A percentile compares a stretch with the other conserved stretches of the same genome.
These are phyloP conservation scores for Maccullochella peelii DNA, from an alignment of 2,113 vertebrate species.

Conservation along the genomic window DNA sequence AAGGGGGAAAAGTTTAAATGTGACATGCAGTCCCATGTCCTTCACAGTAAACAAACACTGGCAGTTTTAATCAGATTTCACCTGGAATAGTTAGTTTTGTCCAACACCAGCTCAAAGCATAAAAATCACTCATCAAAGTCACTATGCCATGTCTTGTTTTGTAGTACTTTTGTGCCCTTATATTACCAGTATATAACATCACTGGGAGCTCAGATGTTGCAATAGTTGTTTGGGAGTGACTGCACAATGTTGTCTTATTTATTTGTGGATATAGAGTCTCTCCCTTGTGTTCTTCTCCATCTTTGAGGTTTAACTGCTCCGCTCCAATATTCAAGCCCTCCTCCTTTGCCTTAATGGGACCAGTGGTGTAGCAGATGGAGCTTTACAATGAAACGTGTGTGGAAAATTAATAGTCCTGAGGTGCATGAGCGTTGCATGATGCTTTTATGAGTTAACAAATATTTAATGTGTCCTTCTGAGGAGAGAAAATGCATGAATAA, in stretches of 20 bases:
- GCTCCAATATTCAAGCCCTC: slow-evolving; percentile 47
- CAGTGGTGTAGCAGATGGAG: slow-evolving; percentile 52
- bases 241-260: slow-evolving; percentile 42
- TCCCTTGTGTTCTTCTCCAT: slow-evolving; percentile 31
- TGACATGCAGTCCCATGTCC: slow-evolving; percentile 10
- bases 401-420: slow-evolving; percentile 65
- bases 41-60: not conserved
- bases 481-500: slow-evolving; percentile 73
- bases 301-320: slow-evolving; percentile 52
- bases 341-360: slow-evolving; percentile 50
- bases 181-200: slow-evolving; percentile 25
- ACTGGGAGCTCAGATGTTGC: slow-evolving; percentile 32
- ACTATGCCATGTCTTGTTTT: not conserved
- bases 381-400: slow-evolving; percentile 59
- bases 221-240: slow-evolving; percentile 42
- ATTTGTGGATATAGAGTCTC: slow-evolving; percentile 43
- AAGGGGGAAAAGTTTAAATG: not conserved
- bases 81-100: slow-evolving; percentile 7
- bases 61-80: slow-evolving; percentile 4
- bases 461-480: slow-evolving; percentile 75
- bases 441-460: slow-evolving; percentile 80
- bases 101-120: not conserved
- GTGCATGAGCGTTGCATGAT: slow-evolving; percentile 68
- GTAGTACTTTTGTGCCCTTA: not conserved
- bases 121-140: slow-evolving; percentile 21